Base-by-base conservation (phyloP, 2,797 vertebrate species). In the Urocyon cinereoargenteus region DNA sequence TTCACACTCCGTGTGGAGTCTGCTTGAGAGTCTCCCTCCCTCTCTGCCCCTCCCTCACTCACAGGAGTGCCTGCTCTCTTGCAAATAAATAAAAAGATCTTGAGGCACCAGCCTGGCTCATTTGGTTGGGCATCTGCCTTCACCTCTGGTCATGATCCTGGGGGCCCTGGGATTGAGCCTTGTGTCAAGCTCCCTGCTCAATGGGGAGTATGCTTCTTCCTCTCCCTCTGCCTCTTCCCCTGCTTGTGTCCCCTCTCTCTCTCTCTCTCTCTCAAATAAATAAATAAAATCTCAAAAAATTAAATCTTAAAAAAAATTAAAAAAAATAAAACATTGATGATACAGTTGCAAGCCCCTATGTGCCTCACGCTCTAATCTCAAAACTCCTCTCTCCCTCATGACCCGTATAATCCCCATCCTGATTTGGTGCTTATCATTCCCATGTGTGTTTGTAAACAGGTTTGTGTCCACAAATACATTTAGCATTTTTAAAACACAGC, bases 331-430 rank as follows among this genome's bases (percentile, higher is more conserved):
- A 21, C 19, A 36, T n/a, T 19, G 13, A 34, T 31, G 49, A 31
- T 11, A 14, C 1, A 19, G 2, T 49, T 3, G 5, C 24, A 53
- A 61, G 10, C 15, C 51, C 12, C 8, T 3, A 3, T 6, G 7
- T 5, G 1, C 0, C 4, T 31, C 61, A 28, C 19, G 2, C 36
- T 15, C 34, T 24, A 0, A 0, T 2, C 3, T 15, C 5, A 49
- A 1, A 13, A 0, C 10, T 11, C 19, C 0, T n/a, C 28, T 55
- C 26, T 61, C 26, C 45, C 40, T 21, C 0, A 8, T 16, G 1
- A 7, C 22, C 15, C 8, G 1, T 1, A 45, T 12, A 26, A n/a
- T 26, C 1, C 1, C 13, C 21, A 0, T 78, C 88, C 49, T 85
- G 77, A 45, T 59, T 55, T 49, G 12, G 73, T 83, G 31, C 40